phyloP scores from a whole-genome alignment of 2,888 invertebrate species.

The Mesochorus sp. region DNA sequence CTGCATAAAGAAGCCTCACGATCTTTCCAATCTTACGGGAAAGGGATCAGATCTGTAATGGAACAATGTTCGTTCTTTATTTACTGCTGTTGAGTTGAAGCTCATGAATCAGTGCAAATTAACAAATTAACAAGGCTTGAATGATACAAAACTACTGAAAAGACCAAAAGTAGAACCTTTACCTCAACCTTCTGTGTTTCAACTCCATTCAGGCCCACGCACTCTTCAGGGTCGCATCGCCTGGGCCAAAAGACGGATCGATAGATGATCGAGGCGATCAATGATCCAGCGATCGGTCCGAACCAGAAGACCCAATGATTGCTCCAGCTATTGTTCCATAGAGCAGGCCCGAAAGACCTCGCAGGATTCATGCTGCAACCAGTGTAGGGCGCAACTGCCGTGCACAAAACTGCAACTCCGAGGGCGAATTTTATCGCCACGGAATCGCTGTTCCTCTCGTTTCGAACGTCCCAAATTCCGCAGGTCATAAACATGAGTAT shows the following conservation, averaged over 20 bases:
- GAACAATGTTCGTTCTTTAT: neutral
- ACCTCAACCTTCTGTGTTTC: slow-evolving; percentile 62
- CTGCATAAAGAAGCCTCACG: neutral
- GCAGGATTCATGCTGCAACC: slow-evolving; percentile 90
- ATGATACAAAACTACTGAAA: neutral
- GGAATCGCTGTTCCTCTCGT: slow-evolving; percentile 86
- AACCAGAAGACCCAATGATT: slow-evolving; percentile 90
- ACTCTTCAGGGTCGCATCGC: slow-evolving; percentile 34
- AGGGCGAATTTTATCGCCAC: slow-evolving; percentile 87
- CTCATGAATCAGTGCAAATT: neutral
- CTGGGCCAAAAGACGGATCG: slow-evolving; percentile 68
- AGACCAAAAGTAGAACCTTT: neutral
- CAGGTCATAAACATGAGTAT: slow-evolving; percentile 87
- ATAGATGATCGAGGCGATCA: slow-evolving; percentile 82
- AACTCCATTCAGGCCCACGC: slow-evolving; percentile 9
- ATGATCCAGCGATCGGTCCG: slow-evolving; percentile 84
- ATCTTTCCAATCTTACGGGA: neutral
- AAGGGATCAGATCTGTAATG: slow-evolving; percentile 37
- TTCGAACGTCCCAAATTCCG: slow-evolving; percentile 89
- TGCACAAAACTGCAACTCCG: slow-evolving; percentile 86
- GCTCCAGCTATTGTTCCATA: slow-evolving; percentile 87
- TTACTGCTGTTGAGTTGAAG: neutral
- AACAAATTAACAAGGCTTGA: neutral
- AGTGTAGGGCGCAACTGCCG: slow-evolving; percentile 87
- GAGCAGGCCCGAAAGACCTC: slow-evolving; percentile 88